These are phyloP conservation scores for Muntiacus muntjak DNA, from an alignment of 2,113 vertebrate species.

Conservation along the genomic window DNA sequence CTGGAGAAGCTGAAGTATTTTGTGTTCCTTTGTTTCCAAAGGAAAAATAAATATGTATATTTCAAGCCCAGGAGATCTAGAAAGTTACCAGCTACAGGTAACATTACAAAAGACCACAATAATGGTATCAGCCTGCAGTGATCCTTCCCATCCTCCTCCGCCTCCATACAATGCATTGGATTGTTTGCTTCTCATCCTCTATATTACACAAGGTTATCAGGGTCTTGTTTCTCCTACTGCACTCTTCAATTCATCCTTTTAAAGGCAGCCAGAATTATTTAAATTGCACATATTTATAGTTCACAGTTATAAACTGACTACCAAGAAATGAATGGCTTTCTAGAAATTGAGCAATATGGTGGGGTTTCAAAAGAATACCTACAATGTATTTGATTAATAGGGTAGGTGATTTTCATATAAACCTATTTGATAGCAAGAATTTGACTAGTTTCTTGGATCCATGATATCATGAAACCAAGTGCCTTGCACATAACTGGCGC, in stretches of 20 bases:
- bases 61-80: slow-evolving; percentile 11
- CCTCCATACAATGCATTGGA: neutral
- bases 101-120: neutral
- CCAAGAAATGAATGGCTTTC: neutral
- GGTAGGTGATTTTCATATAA: neutral
- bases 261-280: slow-evolving; percentile 4
- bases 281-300: neutral
- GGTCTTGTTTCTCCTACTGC: neutral
- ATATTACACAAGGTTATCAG: rapidly evolving
- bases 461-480: neutral
- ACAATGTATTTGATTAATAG: neutral
- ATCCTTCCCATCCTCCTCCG: neutral
- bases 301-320: neutral
- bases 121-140: neutral
- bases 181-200: neutral
- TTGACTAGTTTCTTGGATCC: neutral
- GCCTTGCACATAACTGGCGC: neutral
- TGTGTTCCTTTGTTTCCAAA: neutral
- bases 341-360: neutral
- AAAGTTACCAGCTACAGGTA: neutral
- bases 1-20: neutral
- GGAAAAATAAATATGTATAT: slow-evolving; percentile 5
- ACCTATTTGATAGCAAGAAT: neutral
- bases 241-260: neutral
- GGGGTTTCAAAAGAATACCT: neutral